Base-by-base conservation (phyloP, 1,140 invertebrate genomes). In the Caerostris darwini region DNA sequence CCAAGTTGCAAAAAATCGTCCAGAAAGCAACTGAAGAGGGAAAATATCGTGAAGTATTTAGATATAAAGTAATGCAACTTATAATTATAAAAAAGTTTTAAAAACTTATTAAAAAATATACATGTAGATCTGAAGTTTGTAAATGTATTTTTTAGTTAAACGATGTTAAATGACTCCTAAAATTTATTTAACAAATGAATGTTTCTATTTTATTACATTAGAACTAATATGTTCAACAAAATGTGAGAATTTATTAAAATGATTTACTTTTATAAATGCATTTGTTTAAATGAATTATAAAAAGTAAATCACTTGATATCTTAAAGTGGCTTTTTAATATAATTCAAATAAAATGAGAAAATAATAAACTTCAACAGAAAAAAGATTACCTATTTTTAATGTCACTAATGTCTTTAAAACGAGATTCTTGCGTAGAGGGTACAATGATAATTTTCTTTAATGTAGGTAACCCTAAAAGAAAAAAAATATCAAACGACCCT, bases 1-100 rank as follows among this genome's bases (percentile, higher is more conserved):
- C 95, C 95, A 17, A 90, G 53, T 57, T 94, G 53, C n/a, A 95
- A 83, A 94, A 96, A 96, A 7, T 96, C 96, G 50, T 95, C 95
- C 57, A 95, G 54, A 92, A 95, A 95, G n/a, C 95, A 88, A 34
- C 90, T 87, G 77, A 10, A 57, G 59, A 90, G 59, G n/a, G 2
- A 54, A 81, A 81, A 77, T 77, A 19, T 14, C 3, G 61, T 5
- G 12, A 64, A 14, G 17, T 5, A 14, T 64, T 4, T 64, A 5
- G 5, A 14, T 3, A 12, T 3, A 3, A 5, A 5, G 17, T 64
- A 64, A 14, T 17, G 5, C 8, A 34, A 34, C 34, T 34, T 12
- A 64, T 14, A 17, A 64, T 64, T 14, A 3, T 14, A 59, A 59
- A 64, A 64, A 64, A 14, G 10, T 61, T 14, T 61, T 10, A 64